Conservation (phyloP, 2,888 invertebrate species). For the Dryocosmus kuriphilus region DNA sequence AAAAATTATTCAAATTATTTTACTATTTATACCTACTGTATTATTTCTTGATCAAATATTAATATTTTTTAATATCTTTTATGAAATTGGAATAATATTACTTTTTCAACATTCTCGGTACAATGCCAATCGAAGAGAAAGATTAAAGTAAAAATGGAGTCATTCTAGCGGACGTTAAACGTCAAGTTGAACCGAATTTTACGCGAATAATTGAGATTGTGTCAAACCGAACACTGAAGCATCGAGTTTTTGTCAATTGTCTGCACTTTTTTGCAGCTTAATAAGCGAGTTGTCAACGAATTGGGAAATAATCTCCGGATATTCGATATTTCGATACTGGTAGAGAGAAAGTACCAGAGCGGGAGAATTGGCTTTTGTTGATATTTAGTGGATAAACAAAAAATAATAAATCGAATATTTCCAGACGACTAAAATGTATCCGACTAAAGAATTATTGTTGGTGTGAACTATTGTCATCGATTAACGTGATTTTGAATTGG, state of each 20-base stretch:
- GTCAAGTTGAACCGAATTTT: neutral
- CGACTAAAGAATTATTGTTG: neutral
- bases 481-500: neutral
- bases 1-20: no score
- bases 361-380: neutral
- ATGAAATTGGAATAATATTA: neutral
- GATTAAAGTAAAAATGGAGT: constrained; percentile 16
- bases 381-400: neutral
- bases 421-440: neutral
- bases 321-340: constrained; percentile 11
- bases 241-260: constrained; percentile 31
- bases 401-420: neutral
- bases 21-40: neutral
- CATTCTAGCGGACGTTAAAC: neutral
- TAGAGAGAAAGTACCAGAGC: neutral
- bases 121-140: constrained; percentile 15
- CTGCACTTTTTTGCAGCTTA: constrained; percentile 25
- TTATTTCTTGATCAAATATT: neutral
- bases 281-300: constrained; percentile 34
- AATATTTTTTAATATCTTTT: neutral
- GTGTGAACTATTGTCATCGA: neutral
- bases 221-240: constrained; percentile 8
- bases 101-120: neutral
- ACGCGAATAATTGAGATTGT: constrained; percentile 33
- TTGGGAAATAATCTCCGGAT: constrained; percentile 9